Base-by-base conservation (phyloP, 2,113 vertebrate genomes). In the Cnemophilus loriae region DNA sequence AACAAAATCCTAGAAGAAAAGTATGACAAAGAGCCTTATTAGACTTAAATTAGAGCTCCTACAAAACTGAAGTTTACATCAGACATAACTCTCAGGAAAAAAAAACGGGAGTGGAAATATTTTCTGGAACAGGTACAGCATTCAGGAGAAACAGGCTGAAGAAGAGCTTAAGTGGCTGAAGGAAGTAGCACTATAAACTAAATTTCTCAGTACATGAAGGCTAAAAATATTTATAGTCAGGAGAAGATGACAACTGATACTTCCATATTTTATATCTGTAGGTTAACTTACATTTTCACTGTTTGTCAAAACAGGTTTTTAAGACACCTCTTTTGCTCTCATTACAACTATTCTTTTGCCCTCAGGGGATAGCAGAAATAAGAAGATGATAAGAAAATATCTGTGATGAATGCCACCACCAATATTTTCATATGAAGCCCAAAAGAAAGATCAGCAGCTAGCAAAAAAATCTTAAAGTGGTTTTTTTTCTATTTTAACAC, bases 361-460 rank as follows among this genome's bases (percentile, higher is more conserved):
- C 27, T 61, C 67, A 68, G 44, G 23, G n/a, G 33, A 52, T 16
- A 50, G 79, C 39, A 89, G 41, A 77, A 86, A 41, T 32, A 46
- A 74, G 61, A 90, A 80, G 50, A 97, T 87, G 79, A 35, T 74
- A 91, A 81, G 20, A 93, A 97, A 97, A 77, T 39, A 82, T 21
- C 37, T 78, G 22, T 77, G 53, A 88, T 18, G 83, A 93, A 83
- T 49, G 33, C 9, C 14, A 46, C 5, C 20, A 77, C 22, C 37
- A 73, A 53, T 86, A 65, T 79, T 85, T 69, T 68, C 41, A 46
- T 44, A 90, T 64, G 74, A 61, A 22, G 16, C 18, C 53, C 30
- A 81, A 64, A 85, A 60, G 57, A 67, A 85, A 57, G 8, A 61
- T 44, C 60, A 59, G 5, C 27, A 63, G n/a, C 22, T 65, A 28